A percentile compares a stretch with the other conserved stretches of the same genome.
These are phyloP conservation scores for Atlantisia rogersi DNA, from an alignment of 2,113 vertebrate species.

Conservation along the genomic window DNA sequence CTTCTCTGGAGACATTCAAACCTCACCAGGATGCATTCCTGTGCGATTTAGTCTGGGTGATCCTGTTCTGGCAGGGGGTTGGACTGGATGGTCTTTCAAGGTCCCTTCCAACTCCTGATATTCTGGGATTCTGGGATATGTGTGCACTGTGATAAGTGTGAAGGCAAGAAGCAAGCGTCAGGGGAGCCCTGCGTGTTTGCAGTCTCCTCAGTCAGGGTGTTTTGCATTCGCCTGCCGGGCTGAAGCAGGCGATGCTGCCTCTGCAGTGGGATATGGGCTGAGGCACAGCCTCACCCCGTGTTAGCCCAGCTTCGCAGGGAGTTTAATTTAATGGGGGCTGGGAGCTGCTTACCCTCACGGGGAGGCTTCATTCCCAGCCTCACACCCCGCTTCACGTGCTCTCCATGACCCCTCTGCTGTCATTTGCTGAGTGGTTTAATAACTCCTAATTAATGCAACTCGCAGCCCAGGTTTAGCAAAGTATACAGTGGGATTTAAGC, in stretches of 20 bases:
- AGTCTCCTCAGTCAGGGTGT: fast-evolving
- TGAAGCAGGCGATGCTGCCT: background rate
- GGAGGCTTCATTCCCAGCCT: background rate
- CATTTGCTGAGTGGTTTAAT: background rate
- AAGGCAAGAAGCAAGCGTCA: background rate
- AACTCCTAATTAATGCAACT: constrained; percentile 16
- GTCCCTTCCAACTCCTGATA: no score
- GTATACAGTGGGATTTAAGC: background rate
- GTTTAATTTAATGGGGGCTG: background rate
- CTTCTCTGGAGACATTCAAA: no score
- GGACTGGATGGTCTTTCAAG: no score
- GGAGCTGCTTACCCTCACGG: background rate
- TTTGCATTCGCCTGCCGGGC: background rate
- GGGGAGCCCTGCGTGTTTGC: background rate
- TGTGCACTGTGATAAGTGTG: background rate
- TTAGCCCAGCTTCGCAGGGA: background rate
- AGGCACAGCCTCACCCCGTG: fast-evolving
- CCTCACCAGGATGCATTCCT: no score
- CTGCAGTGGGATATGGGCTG: background rate
- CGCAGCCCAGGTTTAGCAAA: background rate
- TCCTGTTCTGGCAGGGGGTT: no score
- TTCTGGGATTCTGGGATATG: background rate
- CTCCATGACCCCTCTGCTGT: constrained; percentile 1
- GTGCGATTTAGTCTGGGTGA: no score
- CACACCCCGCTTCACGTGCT: background rate